Conservation (phyloP, 2,797 vertebrate species). For the Leucoraja ocellata region DNA sequence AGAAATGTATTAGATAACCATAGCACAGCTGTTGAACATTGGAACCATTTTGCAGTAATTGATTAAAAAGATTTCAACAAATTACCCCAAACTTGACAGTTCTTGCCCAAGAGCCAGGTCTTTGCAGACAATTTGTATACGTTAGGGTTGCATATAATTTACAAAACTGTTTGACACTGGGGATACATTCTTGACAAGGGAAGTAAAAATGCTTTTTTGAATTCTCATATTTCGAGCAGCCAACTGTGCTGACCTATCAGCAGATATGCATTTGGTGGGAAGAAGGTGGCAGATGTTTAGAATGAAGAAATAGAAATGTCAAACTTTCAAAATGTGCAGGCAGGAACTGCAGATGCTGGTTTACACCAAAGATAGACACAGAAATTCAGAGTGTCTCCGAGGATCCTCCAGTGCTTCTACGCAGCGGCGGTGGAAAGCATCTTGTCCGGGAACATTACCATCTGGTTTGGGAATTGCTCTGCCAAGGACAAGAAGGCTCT, state of each 20-base stretch:
- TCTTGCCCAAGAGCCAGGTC: not conserved
- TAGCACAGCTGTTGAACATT: not conserved
- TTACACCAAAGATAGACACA: no score
- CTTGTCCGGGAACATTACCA: no score
- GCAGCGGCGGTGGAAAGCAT: no score
- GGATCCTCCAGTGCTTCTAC: no score
- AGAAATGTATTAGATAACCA: not conserved
- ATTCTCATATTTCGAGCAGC: not conserved
- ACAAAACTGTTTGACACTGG: not conserved
- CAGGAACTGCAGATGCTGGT: no score
- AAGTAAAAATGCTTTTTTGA: not conserved
- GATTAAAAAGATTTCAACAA: not conserved
- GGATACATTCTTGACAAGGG: not conserved
- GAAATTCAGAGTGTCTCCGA: no score
- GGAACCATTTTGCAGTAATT: not conserved
- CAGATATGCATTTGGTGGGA: not conserved
- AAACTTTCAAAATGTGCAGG: not conserved
- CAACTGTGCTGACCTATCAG: not conserved
- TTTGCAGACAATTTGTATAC: not conserved
- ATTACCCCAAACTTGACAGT: not conserved
- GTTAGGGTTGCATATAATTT: not conserved
- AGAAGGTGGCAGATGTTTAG: not conserved
- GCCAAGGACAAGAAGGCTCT: no score
- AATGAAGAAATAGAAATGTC: not conserved
- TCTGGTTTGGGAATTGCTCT: no score